phyloP scores from a whole-genome alignment of 2,797 vertebrate species.

The Danio albolineatus region DNA sequence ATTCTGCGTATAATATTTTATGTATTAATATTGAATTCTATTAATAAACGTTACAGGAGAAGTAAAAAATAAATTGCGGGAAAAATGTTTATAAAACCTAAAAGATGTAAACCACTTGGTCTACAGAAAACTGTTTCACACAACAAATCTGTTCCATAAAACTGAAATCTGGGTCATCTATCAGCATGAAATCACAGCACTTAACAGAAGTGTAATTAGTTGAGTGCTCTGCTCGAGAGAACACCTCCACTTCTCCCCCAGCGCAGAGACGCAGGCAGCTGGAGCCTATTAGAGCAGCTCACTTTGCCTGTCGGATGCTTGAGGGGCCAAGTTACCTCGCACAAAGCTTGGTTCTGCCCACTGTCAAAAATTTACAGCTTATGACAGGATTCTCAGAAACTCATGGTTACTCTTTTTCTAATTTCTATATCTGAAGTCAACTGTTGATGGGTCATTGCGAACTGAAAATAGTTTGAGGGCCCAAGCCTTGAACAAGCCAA shows the following conservation, averaged over 20 bases:
- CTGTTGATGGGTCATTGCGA: background rate
- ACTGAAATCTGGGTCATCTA: conserved; percentile 77
- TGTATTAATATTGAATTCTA: background rate
- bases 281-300: conserved; percentile 63
- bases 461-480: too few species aligned
- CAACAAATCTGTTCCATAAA: conserved; percentile 50
- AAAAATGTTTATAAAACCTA: background rate
- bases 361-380: conserved; percentile 41
- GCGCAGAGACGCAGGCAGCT: conserved; percentile 59
- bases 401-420: conserved; percentile 46
- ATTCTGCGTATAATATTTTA: background rate
- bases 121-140: conserved; percentile 36
- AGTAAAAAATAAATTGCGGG: background rate
- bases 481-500: too few species aligned
- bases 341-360: conserved; percentile 56
- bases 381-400: conserved; percentile 37
- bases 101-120: background rate
- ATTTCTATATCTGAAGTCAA: conserved; percentile 37
- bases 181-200: conserved; percentile 65
- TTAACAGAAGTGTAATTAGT: conserved; percentile 71
- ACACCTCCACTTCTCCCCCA: conserved; percentile 59
- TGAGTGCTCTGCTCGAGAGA: conserved; percentile 56
- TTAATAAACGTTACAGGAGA: background rate
- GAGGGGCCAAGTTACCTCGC: conserved; percentile 61
- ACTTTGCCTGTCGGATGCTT: conserved; percentile 57